These are phyloP conservation scores for Neogale vison DNA, from an alignment of 2,113 vertebrate genomes.

Conservation along the genomic window DNA sequence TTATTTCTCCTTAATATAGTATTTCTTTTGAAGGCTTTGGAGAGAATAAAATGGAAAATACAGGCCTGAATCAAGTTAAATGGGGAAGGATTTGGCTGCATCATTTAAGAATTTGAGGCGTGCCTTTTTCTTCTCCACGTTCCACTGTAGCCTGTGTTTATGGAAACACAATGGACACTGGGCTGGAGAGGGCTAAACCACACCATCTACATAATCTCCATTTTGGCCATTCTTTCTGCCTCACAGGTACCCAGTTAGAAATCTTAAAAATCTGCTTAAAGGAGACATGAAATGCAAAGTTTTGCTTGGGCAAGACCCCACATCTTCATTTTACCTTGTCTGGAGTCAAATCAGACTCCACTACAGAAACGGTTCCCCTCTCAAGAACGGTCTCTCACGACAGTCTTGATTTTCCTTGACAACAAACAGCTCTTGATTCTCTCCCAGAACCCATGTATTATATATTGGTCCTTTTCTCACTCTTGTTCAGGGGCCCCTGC, in stretches of 20 bases:
- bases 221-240: background rate
- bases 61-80: background rate
- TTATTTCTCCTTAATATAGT: background rate
- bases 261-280: background rate
- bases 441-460: background rate
- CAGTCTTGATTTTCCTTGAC: background rate
- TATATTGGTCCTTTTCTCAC: background rate
- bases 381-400: background rate
- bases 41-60: constrained; percentile 21
- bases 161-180: background rate
- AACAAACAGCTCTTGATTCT: background rate
- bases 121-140: background rate
- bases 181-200: background rate
- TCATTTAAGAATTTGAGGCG: background rate
- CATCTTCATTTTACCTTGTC: background rate
- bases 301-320: background rate
- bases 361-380: background rate
- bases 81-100: background rate
- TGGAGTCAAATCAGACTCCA: background rate
- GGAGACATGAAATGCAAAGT: background rate
- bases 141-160: background rate
- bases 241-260: background rate
- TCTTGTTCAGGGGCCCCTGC: background rate
- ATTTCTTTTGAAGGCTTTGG: constrained; percentile 1
- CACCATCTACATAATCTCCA: background rate